Base-by-base conservation (phyloP, 2,113 vertebrate species). In the Tylochromis polylepis region DNA sequence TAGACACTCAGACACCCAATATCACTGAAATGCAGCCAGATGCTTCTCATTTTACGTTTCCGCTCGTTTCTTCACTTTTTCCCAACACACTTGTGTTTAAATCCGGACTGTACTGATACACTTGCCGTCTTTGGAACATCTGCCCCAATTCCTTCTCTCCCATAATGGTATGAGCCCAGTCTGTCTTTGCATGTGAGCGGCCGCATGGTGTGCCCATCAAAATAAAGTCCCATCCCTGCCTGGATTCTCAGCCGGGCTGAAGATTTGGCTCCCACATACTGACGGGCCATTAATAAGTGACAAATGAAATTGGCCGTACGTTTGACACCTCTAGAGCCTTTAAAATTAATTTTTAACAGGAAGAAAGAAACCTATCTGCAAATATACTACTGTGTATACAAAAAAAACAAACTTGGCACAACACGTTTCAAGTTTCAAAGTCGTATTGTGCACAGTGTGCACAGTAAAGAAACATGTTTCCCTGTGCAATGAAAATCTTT, bases 121-220 rank as follows among this genome's bases (percentile, higher is more conserved):
- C n/a, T 57, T 11, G n/a, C n/a, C 24, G 55, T 56, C 55, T 62
- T 62, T 0, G 0, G 29, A 62, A 20, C 0, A 2, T 34, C 59
- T 62, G 9, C 59, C 59, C 58, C 56, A 4, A 5, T 4, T 34
- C 59, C 16, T 62, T 36, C 34, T 11, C 29, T 16, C 9, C 9
- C 9, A 36, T 31, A 31, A 31, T 11, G 29, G 16, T 34, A 20
- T 11, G 16, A 29, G 20, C 34, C 9, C 59, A 34, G 29, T 34
- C 58, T 60, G 18, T 60, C 27, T 5, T 59, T 31, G 58, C 29
- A 0, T 60, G 29, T 34, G 3, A 62, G 59, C 34, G 29, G 16
- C 59, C 20, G 29, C 9, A 62, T 62, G 29, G 59, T 62, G 59
- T 62, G 5, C 29, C 59, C 16, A 62, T 62, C 29, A 62, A 62